A percentile compares a stretch with the other conserved stretches of the same genome.
phyloP scores from a whole-genome alignment of 2,113 vertebrate genomes.

The Chitala chitala region DNA sequence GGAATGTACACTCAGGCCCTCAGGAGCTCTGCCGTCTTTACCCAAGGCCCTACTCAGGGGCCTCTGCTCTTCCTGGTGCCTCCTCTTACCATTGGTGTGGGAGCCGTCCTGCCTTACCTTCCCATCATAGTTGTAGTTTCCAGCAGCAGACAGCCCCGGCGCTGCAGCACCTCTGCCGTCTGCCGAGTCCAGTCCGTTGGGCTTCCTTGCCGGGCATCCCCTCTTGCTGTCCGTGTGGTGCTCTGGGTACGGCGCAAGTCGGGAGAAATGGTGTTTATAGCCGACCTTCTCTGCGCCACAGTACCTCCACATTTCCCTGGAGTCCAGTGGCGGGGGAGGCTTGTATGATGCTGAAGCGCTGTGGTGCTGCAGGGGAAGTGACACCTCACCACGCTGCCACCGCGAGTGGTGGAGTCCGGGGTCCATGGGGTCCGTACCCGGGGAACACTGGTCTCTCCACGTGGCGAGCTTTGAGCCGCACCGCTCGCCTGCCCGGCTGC shows the following conservation, averaged over 20 bases:
- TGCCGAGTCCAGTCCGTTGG: conserved; percentile 10
- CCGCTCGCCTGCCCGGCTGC: background rate
- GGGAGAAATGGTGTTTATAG: conserved; percentile 9
- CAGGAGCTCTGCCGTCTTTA: background rate
- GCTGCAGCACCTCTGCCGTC: background rate
- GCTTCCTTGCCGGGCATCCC: background rate
- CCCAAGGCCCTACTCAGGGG: too few species aligned
- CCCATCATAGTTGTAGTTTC: background rate
- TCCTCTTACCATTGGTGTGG: conserved; percentile 28
- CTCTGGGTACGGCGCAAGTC: background rate
- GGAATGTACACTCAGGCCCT: conserved; percentile 6
- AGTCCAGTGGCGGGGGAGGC: background rate
- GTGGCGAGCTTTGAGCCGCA: background rate
- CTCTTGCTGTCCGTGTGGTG: background rate
- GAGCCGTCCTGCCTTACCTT: conserved; percentile 7
- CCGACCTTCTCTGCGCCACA: background rate
- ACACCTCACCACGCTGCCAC: background rate
- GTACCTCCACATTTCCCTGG: conserved; percentile 20
- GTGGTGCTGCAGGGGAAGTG: background rate
- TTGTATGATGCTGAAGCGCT: background rate
- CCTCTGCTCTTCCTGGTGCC: conserved; percentile 15
- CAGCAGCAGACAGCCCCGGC: background rate
- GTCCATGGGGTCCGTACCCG: background rate
- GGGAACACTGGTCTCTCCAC: conserved; percentile 16
- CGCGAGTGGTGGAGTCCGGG: background rate